Conservation (phyloP, 2,888 invertebrate genomes). For the Conomelus anceps region DNA sequence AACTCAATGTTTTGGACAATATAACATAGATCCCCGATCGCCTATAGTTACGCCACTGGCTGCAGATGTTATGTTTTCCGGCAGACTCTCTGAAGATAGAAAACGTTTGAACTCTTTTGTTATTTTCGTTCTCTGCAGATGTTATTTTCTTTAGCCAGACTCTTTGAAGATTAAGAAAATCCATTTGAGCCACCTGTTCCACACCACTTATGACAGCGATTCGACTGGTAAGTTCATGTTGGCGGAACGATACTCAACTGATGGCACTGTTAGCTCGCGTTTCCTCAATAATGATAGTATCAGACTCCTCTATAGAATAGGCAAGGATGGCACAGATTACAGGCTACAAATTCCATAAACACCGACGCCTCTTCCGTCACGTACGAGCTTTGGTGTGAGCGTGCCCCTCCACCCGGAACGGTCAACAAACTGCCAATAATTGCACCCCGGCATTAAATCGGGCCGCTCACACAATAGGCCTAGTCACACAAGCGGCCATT, state of each 20-base stretch:
- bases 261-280: background rate
- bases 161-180: background rate
- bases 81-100: background rate
- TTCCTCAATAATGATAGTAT: background rate
- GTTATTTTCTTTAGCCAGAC: background rate
- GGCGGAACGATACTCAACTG: background rate
- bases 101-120: background rate
- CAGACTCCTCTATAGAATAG: background rate
- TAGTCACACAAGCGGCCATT: background rate
- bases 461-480: background rate
- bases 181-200: background rate
- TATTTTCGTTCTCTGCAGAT: background rate
- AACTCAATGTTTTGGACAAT: too few species aligned
- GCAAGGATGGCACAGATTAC: background rate
- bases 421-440: background rate
- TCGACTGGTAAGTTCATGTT: background rate
- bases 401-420: background rate
- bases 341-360: background rate
- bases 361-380: background rate
- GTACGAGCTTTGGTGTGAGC: background rate
- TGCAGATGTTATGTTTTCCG: background rate
- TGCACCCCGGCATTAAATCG: background rate
- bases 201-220: background rate
- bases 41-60: too few species aligned
- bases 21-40: too few species aligned